Percentiles rank a stretch among this genome's conserved stretches.
phyloP scores from a whole-genome alignment of 2,113 vertebrate genomes.

The Narcine bancroftii region DNA sequence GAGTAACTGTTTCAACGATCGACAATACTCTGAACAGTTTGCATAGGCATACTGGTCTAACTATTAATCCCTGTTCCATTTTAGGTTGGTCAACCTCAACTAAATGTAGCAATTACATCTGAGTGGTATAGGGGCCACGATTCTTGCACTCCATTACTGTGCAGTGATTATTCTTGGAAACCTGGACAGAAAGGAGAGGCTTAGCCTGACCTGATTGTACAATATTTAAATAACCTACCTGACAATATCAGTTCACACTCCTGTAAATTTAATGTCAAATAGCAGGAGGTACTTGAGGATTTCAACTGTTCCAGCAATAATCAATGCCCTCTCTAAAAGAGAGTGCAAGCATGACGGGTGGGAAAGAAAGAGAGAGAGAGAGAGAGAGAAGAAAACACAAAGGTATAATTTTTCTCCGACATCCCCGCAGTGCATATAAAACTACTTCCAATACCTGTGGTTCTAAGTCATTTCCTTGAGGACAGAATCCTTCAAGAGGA shows the following conservation, averaged over 20 bases:
- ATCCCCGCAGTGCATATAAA: not conserved
- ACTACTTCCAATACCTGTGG: not conserved
- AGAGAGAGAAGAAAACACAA: not conserved
- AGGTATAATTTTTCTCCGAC: not conserved
- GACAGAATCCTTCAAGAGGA: slow-evolving; percentile 20
- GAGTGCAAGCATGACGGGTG: slow-evolving; percentile 19
- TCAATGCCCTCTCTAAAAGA: slow-evolving; percentile 44
- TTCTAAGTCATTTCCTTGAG: slow-evolving; percentile 14
- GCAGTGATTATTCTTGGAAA: not conserved
- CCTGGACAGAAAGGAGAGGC: not conserved
- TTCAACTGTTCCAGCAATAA: slow-evolving; percentile 9
- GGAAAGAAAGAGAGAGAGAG: not conserved
- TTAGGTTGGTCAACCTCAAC: not conserved
- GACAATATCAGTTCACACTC: not conserved
- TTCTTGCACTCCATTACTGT: not conserved
- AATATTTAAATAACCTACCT: not conserved
- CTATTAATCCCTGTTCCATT: not conserved
- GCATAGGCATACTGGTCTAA: not conserved
- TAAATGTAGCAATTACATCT: not conserved
- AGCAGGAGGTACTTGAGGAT: not conserved
- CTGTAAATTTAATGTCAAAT: not conserved
- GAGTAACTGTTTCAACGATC: not conserved
- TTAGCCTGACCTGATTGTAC: not conserved
- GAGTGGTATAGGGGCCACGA: not conserved
- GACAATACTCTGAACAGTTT: not conserved